Evolutionary conservation across 2,888 invertebrate species (phyloP).

Genomic region (Pandemis corylana): DNA sequence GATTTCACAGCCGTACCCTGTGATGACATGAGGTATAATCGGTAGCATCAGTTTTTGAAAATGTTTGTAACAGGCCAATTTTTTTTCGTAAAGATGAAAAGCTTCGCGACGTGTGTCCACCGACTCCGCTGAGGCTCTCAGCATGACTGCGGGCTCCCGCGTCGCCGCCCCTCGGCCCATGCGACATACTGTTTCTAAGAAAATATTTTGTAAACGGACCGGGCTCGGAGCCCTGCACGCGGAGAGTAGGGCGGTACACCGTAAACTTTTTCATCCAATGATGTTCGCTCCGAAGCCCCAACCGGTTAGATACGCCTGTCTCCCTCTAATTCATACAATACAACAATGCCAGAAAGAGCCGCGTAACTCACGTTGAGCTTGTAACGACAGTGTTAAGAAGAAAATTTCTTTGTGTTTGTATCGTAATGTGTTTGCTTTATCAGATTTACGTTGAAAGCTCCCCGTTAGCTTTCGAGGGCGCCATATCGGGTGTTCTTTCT

Average conservation of each 20-base stretch:
- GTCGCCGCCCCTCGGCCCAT: constrained; percentile 79
- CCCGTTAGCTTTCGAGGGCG: constrained; percentile 79
- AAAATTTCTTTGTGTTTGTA: constrained; percentile 81
- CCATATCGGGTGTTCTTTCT: constrained; percentile 63
- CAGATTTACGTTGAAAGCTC: constrained; percentile 84
- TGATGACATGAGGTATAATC: constrained; percentile 51
- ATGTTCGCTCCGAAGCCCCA: constrained; percentile 53
- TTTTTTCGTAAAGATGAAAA: constrained; percentile 75
- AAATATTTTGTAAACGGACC: constrained; percentile 69
- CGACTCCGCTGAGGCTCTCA: constrained; percentile 81
- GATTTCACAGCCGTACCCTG: constrained; percentile 57
- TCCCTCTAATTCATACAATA: constrained; percentile 52
- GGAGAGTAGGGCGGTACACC: constrained; percentile 73
- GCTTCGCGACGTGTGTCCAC: constrained; percentile 81
- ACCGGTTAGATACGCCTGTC: constrained; percentile 52
- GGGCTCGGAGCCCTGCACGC: constrained; percentile 68
- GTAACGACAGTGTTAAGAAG: constrained; percentile 65
- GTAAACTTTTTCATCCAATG: constrained; percentile 78
- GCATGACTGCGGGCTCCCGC: constrained; percentile 85
- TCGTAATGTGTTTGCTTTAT: constrained; percentile 82
- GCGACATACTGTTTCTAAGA: constrained; percentile 82
- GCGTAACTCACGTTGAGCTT: constrained; percentile 51
- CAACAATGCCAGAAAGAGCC: constrained; percentile 52
- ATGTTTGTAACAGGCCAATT: constrained; percentile 73
- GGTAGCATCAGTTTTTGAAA: constrained; percentile 68